Base-by-base conservation (phyloP, 2,797 vertebrate genomes). In the Mycteria americana region DNA sequence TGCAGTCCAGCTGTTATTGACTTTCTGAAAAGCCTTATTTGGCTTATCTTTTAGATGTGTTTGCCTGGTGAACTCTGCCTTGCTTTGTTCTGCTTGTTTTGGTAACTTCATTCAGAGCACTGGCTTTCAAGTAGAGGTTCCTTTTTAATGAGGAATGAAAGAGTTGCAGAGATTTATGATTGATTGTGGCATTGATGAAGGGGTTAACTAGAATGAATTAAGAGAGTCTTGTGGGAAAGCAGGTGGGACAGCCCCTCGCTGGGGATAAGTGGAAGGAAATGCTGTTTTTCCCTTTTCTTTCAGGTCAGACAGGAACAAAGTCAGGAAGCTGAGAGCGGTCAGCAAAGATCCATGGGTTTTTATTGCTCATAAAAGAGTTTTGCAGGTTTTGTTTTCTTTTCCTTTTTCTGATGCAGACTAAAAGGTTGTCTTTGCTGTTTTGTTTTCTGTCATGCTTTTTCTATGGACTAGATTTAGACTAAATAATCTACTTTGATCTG, bases 271-370 rank as follows among this genome's bases (percentile, higher is more conserved):
- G 57, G 54, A 67, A 94, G 89, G 93, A 96, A 93, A 56, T n/a
- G 67, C 43, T 87, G 17, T 7, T 94, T 80, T 63, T 10, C 54
- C 39, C 18, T 70, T 85, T 89, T 68, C 37, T 62, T 88, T 92
- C 89, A 73, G 35, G 43, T 81, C 77, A 75, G 75, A 23, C 41
- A 69, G 85, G 46, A 94, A 76, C 88, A 93, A 88, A 94, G 76
- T 62, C 90, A 94, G 93, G 92, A 96, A 96, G 43, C 50, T 69
- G 65, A 54, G 86, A 51, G 76, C 75, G 17, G 50, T 78, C 83
- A 79, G 62, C 27, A 82, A 83, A 88, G 59, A 67, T 68, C 74
- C 2, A 1, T 57, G 59, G 4, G 2, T 7, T 9, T 56, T 88
- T 86, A 35, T 86, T 72, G 59, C 46, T 93, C 73, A 68, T 51